A percentile compares a stretch with the other conserved stretches of the same genome.
These are phyloP conservation scores for Hemichromis elongatus DNA, from an alignment of 2,113 vertebrate genomes.

Conservation along the genomic window DNA sequence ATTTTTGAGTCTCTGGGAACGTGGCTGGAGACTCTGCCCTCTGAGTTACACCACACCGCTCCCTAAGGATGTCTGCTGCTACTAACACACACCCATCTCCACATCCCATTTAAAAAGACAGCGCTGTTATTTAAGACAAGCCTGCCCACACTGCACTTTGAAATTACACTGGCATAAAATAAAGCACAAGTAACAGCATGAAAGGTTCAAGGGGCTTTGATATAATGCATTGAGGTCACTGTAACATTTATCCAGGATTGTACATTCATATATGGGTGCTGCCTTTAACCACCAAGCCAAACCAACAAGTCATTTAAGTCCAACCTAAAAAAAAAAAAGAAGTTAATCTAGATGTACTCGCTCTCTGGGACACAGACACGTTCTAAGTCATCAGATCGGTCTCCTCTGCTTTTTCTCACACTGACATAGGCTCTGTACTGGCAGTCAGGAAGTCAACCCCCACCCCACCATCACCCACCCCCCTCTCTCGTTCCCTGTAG, in stretches of 20 bases:
- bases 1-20: constrained; percentile 61
- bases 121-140: constrained; percentile 43
- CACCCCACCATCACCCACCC: not conserved
- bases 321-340: not conserved
- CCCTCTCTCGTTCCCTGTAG: constrained; percentile 17
- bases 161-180: not conserved
- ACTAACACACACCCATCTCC: constrained; percentile 77
- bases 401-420: constrained; percentile 37
- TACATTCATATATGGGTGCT: not conserved
- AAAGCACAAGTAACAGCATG: not conserved
- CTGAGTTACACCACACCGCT: constrained; percentile 61
- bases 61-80: constrained; percentile 67
- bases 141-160: not conserved
- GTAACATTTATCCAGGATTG: not conserved
- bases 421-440: constrained; percentile 27
- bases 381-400: constrained; percentile 13
- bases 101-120: constrained; percentile 77
- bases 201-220: not conserved
- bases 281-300: not conserved
- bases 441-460: constrained; percentile 58
- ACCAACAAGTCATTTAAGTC: not conserved
- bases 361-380: not conserved
- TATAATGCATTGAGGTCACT: not conserved
- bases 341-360: not conserved
- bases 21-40: constrained; percentile 56